Percentiles rank a stretch among this genome's conserved stretches.
Evolutionary conservation across 1,140 invertebrate species (phyloP).

Genomic region (Drosophila truncata): DNA sequence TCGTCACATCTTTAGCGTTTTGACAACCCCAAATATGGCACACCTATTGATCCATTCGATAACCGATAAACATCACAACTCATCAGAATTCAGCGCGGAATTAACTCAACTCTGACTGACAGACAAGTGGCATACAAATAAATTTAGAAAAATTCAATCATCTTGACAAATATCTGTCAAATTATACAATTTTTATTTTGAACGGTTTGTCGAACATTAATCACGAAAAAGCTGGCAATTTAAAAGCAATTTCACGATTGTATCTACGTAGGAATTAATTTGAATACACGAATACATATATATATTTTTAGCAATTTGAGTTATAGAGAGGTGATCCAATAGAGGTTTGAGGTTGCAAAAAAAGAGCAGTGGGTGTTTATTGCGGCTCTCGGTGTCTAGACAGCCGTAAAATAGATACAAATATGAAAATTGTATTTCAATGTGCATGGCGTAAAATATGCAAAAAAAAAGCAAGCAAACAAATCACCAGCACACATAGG

Average conservation of each 20-base stretch:
- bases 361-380: constrained; percentile 28
- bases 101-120: constrained; percentile 12
- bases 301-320: constrained; percentile 3
- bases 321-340: constrained; percentile 8
- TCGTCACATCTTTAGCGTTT: constrained; percentile 25
- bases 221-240: constrained; percentile 38
- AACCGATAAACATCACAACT: constrained; percentile 18
- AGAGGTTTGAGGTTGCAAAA: constrained; percentile 16
- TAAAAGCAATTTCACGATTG: constrained; percentile 23
- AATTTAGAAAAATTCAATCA: constrained; percentile 22
- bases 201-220: constrained; percentile 38
- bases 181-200: constrained; percentile 39
- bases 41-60: constrained; percentile 12
- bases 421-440: constrained; percentile 47
- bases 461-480: constrained; percentile 28
- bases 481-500: constrained; percentile 22
- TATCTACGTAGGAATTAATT: constrained; percentile 26
- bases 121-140: constrained; percentile 12
- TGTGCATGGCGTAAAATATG: constrained; percentile 36
- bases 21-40: constrained; percentile 17
- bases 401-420: constrained; percentile 36
- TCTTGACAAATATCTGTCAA: constrained; percentile 47
- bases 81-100: constrained; percentile 24
- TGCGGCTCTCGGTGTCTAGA: constrained; percentile 32
- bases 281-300: background rate